These are phyloP conservation scores for Papilio aristodemus DNA, from an alignment of 1,140 invertebrate genomes.

Conservation along the genomic window DNA sequence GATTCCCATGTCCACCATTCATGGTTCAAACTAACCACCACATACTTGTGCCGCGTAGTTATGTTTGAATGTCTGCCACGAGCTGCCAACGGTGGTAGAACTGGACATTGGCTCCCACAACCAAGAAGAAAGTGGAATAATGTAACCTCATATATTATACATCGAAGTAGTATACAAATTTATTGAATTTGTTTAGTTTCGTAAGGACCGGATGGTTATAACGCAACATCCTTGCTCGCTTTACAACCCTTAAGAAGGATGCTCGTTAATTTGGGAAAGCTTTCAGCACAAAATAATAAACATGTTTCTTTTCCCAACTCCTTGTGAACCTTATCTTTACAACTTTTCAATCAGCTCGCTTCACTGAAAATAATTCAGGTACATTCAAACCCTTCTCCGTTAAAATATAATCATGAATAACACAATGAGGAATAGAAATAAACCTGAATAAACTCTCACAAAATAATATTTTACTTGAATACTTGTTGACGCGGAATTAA, in stretches of 20 bases:
- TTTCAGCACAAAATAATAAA: slow-evolving; percentile 21
- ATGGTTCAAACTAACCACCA: too few relatives aligned
- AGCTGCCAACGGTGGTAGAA: too few relatives aligned
- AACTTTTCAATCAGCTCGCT: slow-evolving; percentile 11
- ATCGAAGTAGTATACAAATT: background rate
- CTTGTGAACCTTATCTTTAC: slow-evolving; percentile 9
- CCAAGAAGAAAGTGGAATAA: too few relatives aligned
- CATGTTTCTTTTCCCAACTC: background rate
- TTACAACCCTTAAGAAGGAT: slow-evolving; percentile 13
- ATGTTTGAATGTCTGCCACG: too few relatives aligned
- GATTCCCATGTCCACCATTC: too few relatives aligned
- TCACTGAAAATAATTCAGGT: slow-evolving; percentile 15
- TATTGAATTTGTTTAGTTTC: background rate
- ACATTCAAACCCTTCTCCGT: background rate
- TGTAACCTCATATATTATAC: too few relatives aligned
- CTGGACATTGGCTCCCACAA: too few relatives aligned
- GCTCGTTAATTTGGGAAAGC: slow-evolving; percentile 26
- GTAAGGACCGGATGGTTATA: slow-evolving; percentile 8
- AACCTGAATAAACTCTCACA: background rate
- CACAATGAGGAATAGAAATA: background rate
- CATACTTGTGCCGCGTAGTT: too few relatives aligned
- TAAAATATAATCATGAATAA: background rate
- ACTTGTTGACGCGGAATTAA: too few relatives aligned
- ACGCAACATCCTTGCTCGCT: slow-evolving; percentile 5
- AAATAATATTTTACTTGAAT: too few relatives aligned